phyloP scores from a whole-genome alignment of 2,113 vertebrate genomes.

The Eclectus roratus region DNA sequence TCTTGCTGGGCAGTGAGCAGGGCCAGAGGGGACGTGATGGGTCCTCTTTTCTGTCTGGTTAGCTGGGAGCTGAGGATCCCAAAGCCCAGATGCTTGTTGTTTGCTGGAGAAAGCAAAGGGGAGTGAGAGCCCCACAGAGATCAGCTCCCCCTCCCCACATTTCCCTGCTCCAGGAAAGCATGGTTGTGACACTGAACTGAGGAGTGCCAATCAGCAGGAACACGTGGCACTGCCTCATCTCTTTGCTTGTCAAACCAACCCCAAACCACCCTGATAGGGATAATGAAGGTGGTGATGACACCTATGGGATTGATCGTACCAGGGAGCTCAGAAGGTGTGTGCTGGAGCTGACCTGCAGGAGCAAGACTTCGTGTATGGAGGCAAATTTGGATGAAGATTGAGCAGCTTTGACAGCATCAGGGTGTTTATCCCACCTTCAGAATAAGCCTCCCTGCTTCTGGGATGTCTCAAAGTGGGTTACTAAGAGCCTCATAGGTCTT shows the following conservation, averaged over 20 bases:
- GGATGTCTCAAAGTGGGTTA: background rate
- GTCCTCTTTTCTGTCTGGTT: background rate
- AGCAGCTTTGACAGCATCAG: background rate
- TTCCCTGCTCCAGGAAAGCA: background rate
- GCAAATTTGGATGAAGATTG: background rate
- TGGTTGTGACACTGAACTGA: background rate
- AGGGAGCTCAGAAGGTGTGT: background rate
- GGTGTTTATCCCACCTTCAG: background rate
- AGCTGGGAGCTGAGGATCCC: background rate
- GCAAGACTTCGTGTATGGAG: background rate
- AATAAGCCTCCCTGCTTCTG: background rate
- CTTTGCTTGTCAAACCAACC: background rate
- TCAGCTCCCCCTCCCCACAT: background rate
- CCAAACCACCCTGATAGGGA: background rate
- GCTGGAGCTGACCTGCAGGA: background rate
- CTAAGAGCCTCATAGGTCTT: background rate
- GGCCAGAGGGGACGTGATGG: fast-evolving
- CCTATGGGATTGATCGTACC: fast-evolving
- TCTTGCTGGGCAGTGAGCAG: background rate
- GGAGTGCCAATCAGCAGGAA: background rate
- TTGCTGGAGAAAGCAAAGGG: background rate
- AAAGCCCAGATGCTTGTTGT: background rate
- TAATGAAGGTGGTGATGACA: background rate
- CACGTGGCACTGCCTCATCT: background rate
- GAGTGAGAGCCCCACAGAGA: background rate